Base-by-base conservation (phyloP, 2,888 invertebrate species). In the Philereme transversata region DNA sequence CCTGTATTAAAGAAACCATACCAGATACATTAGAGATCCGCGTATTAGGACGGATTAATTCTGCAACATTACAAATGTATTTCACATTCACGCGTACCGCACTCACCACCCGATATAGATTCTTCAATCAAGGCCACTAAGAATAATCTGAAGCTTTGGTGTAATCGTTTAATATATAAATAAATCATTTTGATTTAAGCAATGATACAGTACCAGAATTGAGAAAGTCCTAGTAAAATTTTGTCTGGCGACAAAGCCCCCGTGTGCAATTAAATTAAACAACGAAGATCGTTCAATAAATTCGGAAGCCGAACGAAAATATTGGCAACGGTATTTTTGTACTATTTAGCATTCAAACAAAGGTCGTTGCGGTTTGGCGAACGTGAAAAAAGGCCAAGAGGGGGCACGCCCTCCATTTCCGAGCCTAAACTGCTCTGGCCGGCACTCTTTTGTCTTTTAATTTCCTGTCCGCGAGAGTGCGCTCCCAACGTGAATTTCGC, bases 1-100 rank as follows among this genome's bases (percentile, higher is more conserved):
- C 82, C 88, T 87, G 88, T 90, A 91, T 90, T 89, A 92, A 88
- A 85, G 91, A 92, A 91, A 90, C 92, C 92, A 86, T 92, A 92
- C 77, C 78, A 82, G 89, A 89, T 82, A 82, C 83, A 86, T 85
- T 80, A 83, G 77, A 85, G 83, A 84, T 84, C 83, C 81, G 76
- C 76, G 82, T 83, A 86, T 88, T 84, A 88, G 75, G 78, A 73
- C 74, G 87, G 86, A 90, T 90, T 91, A 90, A 89, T 88, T 82
- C 81, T 76, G 78, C 77, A 83, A 81, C 68, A 78, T 82, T 82
- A 76, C 73, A 79, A 86, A 87, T 81, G 79, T 84, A 83, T 82
- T 82, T 75, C 71, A 76, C 75, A 77, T 79, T 22, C 74, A 83
- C 72, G 75, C 76, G 73, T 78, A 73, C 75, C 73, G 71, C 76